These are phyloP conservation scores for Athrips mouffetella DNA, from an alignment of 2,888 invertebrate species.

Conservation along the genomic window DNA sequence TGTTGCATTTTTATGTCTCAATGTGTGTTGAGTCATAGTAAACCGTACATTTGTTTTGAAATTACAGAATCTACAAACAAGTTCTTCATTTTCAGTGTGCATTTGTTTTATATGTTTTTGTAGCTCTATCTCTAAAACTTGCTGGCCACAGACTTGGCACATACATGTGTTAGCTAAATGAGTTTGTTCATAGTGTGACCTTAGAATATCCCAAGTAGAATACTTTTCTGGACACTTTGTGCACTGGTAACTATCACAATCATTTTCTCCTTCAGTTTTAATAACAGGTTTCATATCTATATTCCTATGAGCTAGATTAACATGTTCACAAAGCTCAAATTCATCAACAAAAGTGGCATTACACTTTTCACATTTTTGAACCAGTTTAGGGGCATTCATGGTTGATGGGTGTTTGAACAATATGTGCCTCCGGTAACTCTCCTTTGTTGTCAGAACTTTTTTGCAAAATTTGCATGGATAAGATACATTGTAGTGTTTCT, in stretches of 20 bases:
- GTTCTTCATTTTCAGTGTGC: conserved; percentile 40
- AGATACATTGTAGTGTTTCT: conserved; percentile 61
- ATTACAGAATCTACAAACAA: conserved; percentile 58
- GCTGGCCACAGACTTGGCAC: conserved; percentile 61
- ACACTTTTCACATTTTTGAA: conserved; percentile 60
- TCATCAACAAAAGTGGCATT: conserved; percentile 55
- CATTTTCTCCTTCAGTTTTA: conserved; percentile 51
- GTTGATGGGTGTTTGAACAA: conserved; percentile 62
- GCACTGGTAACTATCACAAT: conserved; percentile 52
- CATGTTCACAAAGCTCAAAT: conserved; percentile 59
- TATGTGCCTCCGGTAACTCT: conserved; percentile 61
- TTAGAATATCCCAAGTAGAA: conserved; percentile 49
- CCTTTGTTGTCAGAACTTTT: conserved; percentile 61
- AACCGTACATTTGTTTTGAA: conserved; percentile 51
- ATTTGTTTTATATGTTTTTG: conserved; percentile 55
- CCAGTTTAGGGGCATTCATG: too few relatives aligned
- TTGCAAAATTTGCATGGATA: conserved; percentile 59
- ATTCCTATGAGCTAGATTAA: conserved; percentile 43
- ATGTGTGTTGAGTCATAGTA: conserved; percentile 63
- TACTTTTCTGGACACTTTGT: conserved; percentile 57
- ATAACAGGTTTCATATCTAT: conserved; percentile 23
- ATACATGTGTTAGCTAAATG: conserved; percentile 53
- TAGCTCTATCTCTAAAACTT: conserved; percentile 45
- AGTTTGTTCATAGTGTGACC: conserved; percentile 53
- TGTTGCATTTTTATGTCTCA: conserved; percentile 61